Evolutionary conservation across 2,113 vertebrate genomes (phyloP), one percentile per base, ranked within the genome.

Genomic region (Calcarius ornatus): DNA sequence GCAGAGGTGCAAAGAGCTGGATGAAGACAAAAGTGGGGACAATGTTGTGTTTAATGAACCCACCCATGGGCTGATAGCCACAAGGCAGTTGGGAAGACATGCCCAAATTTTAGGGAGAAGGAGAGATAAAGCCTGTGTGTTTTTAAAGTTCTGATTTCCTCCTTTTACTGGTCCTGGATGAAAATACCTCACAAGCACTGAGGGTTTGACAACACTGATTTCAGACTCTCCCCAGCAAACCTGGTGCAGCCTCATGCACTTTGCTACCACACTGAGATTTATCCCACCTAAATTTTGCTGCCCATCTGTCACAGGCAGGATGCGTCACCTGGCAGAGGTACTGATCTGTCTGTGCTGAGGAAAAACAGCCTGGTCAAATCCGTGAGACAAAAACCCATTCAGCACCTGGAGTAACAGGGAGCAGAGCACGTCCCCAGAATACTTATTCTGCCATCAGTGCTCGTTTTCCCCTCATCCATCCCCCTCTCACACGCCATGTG

Each of bases 41-140:
- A 40, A 18, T 6, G 1, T 27, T 37, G 68, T 65, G 75, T 90
- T 94, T 86, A 78, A 84, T 79, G 85, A 92, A 27, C 72, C 45
- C 51, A 10, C 56, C 40, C 7, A 0, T 31, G 31, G 60, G 38
- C 12, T 59, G 54, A 5, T 11, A 50, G n/a, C 27, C 30, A 65
- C 0, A 3, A 53, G 71, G 28, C 38, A n/a, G 17, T 5, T 7
- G 25, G 25, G 63, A 77, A 43, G 15, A 35, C 0, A 0, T 31
- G 51, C 19, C 33, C 27, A 3, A 2, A 16, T 3, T 77, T 59
- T 5, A 17, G 9, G 11, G 30, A 10, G 42, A 16, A 43, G 38
- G 48, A 81, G 23, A 40, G 22, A 23, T 25, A 53, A 72, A 5
- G 2, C 23, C 13, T 14, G 2, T 15, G 53, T 63, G 69, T 21